Percentiles rank a stretch among this genome's conserved stretches.
phyloP scores from a whole-genome alignment of 2,113 vertebrate species.

The Otus sunia region DNA sequence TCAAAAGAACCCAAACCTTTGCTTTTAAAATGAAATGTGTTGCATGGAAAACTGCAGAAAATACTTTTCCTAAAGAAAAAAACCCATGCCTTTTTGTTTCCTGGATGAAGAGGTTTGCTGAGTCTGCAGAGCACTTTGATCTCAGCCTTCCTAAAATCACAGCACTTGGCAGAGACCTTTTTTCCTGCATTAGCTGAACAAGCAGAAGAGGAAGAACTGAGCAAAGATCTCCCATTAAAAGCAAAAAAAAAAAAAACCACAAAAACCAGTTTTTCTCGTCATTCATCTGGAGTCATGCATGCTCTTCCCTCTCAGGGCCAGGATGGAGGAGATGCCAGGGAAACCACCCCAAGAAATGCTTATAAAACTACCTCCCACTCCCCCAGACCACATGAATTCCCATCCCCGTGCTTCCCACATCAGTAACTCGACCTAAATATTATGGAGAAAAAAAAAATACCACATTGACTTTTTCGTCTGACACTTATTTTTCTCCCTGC shows the following conservation, averaged over 20 bases:
- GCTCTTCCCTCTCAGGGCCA: not conserved
- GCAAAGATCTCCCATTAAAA: not conserved
- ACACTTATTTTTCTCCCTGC: not conserved
- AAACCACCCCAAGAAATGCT: not conserved
- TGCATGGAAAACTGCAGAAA: not conserved
- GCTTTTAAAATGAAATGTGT: not conserved
- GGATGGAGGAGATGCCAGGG: not conserved
- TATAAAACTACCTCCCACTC: fast-evolving
- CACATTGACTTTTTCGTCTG: not conserved
- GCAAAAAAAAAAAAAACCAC: not conserved
- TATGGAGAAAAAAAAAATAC: not conserved
- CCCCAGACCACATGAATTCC: not conserved
- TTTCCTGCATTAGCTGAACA: not conserved
- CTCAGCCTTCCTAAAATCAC: not conserved
- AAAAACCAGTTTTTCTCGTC: not conserved
- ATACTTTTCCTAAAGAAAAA: not conserved
- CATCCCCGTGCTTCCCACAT: not conserved
- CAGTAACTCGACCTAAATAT: not conserved
- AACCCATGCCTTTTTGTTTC: not conserved
- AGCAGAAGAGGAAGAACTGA: not conserved
- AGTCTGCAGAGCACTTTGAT: slow-evolving; percentile 5
- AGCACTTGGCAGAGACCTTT: not conserved
- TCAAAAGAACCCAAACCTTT: not conserved
- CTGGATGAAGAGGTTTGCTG: not conserved
- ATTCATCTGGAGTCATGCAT: not conserved